These are phyloP conservation scores for Ginglymostoma cirratum DNA, from an alignment of 2,113 vertebrate species.

Conservation along the genomic window DNA sequence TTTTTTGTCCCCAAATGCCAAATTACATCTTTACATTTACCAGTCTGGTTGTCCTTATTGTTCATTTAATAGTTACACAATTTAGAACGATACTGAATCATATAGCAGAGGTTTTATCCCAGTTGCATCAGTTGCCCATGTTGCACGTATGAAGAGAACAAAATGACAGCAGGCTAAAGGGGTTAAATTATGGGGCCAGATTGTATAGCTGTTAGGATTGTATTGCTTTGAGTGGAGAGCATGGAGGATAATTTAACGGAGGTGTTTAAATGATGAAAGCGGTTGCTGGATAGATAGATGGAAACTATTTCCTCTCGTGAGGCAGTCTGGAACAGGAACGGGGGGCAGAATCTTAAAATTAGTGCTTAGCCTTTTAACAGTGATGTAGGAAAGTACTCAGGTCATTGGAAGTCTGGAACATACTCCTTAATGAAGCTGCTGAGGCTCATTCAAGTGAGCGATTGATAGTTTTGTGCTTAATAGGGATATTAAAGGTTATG, in stretches of 20 bases:
- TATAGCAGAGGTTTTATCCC: neutral
- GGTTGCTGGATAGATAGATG: neutral
- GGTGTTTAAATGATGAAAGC: neutral
- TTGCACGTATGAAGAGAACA: neutral
- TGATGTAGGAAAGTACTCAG: too few species aligned
- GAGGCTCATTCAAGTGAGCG: neutral
- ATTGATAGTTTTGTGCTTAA: neutral
- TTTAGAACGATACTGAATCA: neutral
- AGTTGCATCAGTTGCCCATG: neutral
- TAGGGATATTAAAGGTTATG: neutral
- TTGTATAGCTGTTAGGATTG: neutral
- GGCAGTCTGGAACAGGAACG: neutral
- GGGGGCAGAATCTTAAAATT: too few species aligned
- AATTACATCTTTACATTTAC: neutral
- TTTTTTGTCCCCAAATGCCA: neutral
- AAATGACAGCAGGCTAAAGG: neutral
- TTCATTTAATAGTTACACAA: neutral
- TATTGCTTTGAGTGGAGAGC: neutral
- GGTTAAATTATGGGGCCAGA: neutral
- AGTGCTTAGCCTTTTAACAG: too few species aligned
- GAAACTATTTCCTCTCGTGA: neutral
- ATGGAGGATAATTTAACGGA: neutral
- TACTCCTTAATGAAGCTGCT: neutral
- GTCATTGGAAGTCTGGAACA: neutral
- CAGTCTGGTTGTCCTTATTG: neutral